Percentiles rank a stretch among this genome's conserved stretches.
phyloP scores from a whole-genome alignment of 2,888 invertebrate species.

The Sinohyriopsis cumingii region DNA sequence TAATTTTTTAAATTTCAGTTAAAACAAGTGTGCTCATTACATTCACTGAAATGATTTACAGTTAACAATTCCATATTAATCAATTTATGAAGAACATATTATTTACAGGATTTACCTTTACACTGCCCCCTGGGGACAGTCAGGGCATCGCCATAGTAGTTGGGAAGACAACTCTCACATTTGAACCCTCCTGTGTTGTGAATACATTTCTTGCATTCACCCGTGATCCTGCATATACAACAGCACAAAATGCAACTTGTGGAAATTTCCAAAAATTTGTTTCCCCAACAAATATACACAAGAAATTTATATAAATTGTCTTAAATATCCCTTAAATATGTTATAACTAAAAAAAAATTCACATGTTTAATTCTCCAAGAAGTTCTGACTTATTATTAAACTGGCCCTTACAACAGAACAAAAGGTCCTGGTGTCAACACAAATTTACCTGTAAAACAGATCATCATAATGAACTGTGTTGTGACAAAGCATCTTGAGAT shows the following conservation, averaged over 20 bases:
- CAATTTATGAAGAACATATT: neutral
- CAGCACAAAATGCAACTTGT: neutral
- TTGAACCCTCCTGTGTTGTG: slow-evolving; percentile 93
- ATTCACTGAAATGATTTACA: neutral
- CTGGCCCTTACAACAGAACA: too few relatives aligned
- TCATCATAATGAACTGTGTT: too few relatives aligned
- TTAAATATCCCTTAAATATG: too few relatives aligned
- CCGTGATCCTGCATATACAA: slow-evolving; percentile 80
- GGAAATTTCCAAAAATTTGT: neutral
- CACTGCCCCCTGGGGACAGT: slow-evolving; percentile 90
- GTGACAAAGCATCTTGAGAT: too few relatives aligned
- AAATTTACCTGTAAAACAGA: too few relatives aligned
- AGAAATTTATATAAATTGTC: too few relatives aligned
- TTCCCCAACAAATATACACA: neutral
- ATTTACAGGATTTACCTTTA: slow-evolving; percentile 62
- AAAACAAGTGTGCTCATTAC: too few relatives aligned
- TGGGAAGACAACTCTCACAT: slow-evolving; percentile 93
- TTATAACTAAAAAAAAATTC: too few relatives aligned
- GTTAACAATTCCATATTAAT: neutral
- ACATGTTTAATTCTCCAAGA: too few relatives aligned
- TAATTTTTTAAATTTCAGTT: too few relatives aligned
- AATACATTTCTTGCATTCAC: slow-evolving; percentile 96
- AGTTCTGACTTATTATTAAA: too few relatives aligned
- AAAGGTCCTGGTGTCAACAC: too few relatives aligned
- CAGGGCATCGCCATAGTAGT: slow-evolving; percentile 95